Evolutionary conservation across 2,113 vertebrate genomes (phyloP), one percentile per base, ranked within the genome.

Genomic region (Narcine bancroftii): DNA sequence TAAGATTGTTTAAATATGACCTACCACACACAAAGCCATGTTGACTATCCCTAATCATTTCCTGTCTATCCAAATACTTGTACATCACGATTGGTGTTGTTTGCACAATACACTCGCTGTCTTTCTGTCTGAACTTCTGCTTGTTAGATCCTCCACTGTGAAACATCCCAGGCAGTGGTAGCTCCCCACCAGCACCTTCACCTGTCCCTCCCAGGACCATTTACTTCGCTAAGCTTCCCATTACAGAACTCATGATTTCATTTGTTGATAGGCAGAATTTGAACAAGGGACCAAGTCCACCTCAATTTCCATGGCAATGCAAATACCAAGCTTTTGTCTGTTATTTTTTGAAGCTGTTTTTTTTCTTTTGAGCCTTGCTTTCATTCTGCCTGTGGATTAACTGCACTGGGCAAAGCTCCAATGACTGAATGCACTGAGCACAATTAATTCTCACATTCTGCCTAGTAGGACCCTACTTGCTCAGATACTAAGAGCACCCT

Each of bases 371-470:
- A 66, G 60, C 36, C 29, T 91, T 47, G 63, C 65, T 19, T 91
- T 65, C 42, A 69, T 91, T 91, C 63, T 47, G 63, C 60, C 39
- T 69, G 89, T 21, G 21, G 81, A 56, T 63, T 87, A 45, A 91
- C 60, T 91, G 65, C 65, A 69, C 89, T 47, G 63, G 89, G 89
- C 89, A 91, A 69, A 69, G 39, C 63, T 91, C 89, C 89, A 91
- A 91, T 47, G 39, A 29, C 85, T 65, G 36, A 65, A 56, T 89
- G 63, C 85, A 89, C 33, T 65, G n/a, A 89, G 56, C 21, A 65
- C 63, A 91, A 65, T 21, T 91, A 47, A 45, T 91, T 91, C 89
- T 39, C 89, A 91, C 65, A 91, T 63, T 66, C 65, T 33, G 65
- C 39, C 6, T 42, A 91, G 19, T 36, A 39, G 29, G 36, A 33